Conservation (phyloP, 2,797 vertebrate species). For the Poecilia wingei region DNA sequence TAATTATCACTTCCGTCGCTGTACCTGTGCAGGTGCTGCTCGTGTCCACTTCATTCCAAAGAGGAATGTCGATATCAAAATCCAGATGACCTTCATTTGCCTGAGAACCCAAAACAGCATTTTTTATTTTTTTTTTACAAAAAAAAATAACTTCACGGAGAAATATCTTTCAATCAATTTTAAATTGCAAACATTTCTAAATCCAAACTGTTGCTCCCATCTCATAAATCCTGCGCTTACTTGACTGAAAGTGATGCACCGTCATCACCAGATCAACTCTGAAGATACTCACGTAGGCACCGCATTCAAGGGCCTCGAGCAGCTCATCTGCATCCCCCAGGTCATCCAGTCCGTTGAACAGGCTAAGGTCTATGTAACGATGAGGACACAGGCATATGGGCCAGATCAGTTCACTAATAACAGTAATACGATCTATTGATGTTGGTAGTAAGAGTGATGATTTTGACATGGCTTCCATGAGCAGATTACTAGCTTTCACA, state of each 20-base stretch:
- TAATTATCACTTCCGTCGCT: neutral
- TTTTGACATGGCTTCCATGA: neutral
- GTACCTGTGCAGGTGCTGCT: conserved; percentile 83
- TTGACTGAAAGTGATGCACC: neutral
- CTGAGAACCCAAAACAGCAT: conserved; percentile 71
- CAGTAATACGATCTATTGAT: neutral
- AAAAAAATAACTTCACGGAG: neutral
- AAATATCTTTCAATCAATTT: neutral
- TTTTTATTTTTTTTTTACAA: neutral
- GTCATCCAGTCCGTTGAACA: conserved; percentile 90
- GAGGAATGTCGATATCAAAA: conserved; percentile 88
- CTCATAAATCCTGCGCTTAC: neutral
- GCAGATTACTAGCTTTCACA: neutral
- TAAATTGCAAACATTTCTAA: neutral
- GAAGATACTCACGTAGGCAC: conserved; percentile 77
- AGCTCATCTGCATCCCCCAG: conserved; percentile 84
- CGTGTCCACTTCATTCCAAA: conserved; percentile 82
- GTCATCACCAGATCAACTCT: neutral
- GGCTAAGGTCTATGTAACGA: conserved; percentile 82
- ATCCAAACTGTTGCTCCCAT: neutral
- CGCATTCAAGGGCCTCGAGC: conserved; percentile 74
- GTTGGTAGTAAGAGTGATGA: neutral
- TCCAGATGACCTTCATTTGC: conserved; percentile 81
- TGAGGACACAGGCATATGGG: neutral
- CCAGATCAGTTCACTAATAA: neutral